Conservation (phyloP, 30 jellyfish, hydroid and myxozoan species). For the Nemopilema nomurai region DNA sequence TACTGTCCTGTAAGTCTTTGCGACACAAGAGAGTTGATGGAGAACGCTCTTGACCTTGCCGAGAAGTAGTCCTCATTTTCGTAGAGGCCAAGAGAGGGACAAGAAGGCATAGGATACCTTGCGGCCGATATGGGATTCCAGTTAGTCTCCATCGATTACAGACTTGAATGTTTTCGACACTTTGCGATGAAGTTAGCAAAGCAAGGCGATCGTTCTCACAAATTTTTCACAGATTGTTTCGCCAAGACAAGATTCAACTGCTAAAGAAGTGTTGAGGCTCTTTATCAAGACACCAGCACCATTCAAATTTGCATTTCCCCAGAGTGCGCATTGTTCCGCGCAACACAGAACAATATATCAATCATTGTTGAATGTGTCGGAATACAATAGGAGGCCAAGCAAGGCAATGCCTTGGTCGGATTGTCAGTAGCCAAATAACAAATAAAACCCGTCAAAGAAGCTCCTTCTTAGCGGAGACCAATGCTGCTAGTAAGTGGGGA, state of each 20-base stretch:
- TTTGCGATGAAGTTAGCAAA: slow-evolving; percentile 57
- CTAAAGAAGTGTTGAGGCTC: slow-evolving; percentile 78
- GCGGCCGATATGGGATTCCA: slow-evolving; percentile 78
- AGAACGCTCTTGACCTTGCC: slow-evolving; percentile 63
- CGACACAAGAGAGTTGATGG: slow-evolving; percentile 73
- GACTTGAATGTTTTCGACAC: slow-evolving; percentile 74
- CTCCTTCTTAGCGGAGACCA: slow-evolving; percentile 31
- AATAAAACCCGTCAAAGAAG: not conserved
- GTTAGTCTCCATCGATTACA: slow-evolving; percentile 78
- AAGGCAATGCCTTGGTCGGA: slow-evolving; percentile 1
- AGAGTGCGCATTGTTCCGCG: slow-evolving; percentile 65
- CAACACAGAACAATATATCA: slow-evolving; percentile 38
- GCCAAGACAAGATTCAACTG: slow-evolving; percentile 70
- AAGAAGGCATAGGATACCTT: slow-evolving; percentile 68
- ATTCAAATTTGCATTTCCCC: slow-evolving; percentile 69
- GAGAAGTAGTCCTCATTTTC: slow-evolving; percentile 65
- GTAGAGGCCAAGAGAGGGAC: slow-evolving; percentile 68
- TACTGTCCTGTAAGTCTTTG: slow-evolving; percentile 52
- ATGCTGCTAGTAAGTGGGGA: not conserved
- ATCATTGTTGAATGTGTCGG: slow-evolving; percentile 54
- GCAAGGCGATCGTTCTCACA: slow-evolving; percentile 81
- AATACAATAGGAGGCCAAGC: slow-evolving; percentile 61
- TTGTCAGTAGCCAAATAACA: slow-evolving; percentile 11
- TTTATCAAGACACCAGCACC: slow-evolving; percentile 60
- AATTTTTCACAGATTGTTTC: slow-evolving; percentile 70